Evolutionary conservation across 2,888 invertebrate genomes (phyloP).

Genomic region (Rotaria macrura): DNA sequence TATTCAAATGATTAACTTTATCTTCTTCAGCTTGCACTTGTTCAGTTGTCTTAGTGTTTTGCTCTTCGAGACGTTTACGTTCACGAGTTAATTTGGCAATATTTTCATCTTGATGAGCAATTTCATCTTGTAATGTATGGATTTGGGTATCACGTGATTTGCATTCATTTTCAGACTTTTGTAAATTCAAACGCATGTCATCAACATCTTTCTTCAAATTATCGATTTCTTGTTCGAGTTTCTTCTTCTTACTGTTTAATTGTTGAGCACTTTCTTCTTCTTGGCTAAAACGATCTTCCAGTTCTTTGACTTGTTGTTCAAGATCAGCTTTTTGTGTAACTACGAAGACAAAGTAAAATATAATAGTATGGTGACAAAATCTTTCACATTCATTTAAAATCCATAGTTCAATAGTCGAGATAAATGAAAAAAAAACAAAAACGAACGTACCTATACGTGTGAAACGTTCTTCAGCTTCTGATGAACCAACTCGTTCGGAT

Average conservation of each 20-base stretch:
- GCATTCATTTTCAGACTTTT: conserved; percentile 36
- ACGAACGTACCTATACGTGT: not conserved
- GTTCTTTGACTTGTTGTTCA: conserved; percentile 83
- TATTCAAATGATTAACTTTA: conserved; percentile 78
- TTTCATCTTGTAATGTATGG: conserved; percentile 35
- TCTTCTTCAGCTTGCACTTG: conserved; percentile 36
- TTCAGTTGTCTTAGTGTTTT: conserved; percentile 35
- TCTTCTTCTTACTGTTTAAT: conserved; percentile 86
- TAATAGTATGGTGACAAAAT: too few relatives aligned
- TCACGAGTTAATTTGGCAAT: conserved; percentile 36
- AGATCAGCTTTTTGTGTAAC: conserved; percentile 88
- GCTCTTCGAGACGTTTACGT: conserved; percentile 36
- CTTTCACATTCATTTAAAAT: too few relatives aligned
- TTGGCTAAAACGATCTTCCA: conserved; percentile 87
- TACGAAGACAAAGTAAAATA: conserved; percentile 26
- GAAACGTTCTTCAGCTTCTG: conserved; percentile 82
- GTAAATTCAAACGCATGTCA: conserved; percentile 77
- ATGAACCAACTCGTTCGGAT: conserved; percentile 77
- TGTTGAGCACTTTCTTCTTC: conserved; percentile 93
- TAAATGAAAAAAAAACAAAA: too few relatives aligned
- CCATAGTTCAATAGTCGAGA: too few relatives aligned
- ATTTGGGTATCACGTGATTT: conserved; percentile 36
- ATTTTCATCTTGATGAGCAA: conserved; percentile 74
- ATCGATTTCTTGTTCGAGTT: conserved; percentile 83
- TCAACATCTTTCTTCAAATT: conserved; percentile 94